A percentile compares a stretch with the other conserved stretches of the same genome.
Conservation (phyloP, 1,140 invertebrate genomes). For the Bactericera cockerelli region DNA sequence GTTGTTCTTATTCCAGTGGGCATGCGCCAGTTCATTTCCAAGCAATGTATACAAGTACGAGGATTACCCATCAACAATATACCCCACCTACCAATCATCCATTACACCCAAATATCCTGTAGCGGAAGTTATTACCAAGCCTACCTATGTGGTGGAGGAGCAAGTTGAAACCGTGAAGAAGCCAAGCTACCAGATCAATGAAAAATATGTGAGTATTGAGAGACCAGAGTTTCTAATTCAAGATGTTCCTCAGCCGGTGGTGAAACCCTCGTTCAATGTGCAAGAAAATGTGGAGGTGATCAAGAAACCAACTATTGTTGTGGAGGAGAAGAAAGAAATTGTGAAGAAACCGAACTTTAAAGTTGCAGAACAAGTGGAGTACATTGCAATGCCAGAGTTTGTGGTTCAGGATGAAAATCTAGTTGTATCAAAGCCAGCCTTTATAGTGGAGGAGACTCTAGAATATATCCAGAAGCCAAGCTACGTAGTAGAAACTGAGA, state of each 20-base stretch:
- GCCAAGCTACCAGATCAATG: not conserved
- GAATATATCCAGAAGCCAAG: not conserved
- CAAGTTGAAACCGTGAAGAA: not conserved
- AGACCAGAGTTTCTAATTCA: not conserved
- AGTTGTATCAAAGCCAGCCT: not conserved
- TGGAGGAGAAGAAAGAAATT: conserved; percentile 4
- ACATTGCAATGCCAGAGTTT: conserved; percentile 7
- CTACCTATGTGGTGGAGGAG: not conserved
- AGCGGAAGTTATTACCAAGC: not conserved
- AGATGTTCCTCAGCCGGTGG: not conserved
- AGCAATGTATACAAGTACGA: not conserved
- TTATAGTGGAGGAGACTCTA: not conserved
- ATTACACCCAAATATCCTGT: not conserved
- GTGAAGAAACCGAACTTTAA: conserved; percentile 4
- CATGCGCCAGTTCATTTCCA: conserved; percentile 1
- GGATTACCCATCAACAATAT: not conserved
- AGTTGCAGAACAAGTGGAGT: conserved; percentile 1
- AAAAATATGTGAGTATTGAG: not conserved
- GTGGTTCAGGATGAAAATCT: not conserved
- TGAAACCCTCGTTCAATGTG: not conserved
- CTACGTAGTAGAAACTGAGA: not conserved
- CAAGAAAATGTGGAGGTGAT: conserved; percentile 6
- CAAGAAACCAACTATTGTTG: conserved; percentile 4
- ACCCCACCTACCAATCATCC: not conserved
- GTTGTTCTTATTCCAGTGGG: not conserved